These are phyloP conservation scores for Plecturocebus donacophilus DNA, from an alignment of 2,113 vertebrate species.

Conservation along the genomic window DNA sequence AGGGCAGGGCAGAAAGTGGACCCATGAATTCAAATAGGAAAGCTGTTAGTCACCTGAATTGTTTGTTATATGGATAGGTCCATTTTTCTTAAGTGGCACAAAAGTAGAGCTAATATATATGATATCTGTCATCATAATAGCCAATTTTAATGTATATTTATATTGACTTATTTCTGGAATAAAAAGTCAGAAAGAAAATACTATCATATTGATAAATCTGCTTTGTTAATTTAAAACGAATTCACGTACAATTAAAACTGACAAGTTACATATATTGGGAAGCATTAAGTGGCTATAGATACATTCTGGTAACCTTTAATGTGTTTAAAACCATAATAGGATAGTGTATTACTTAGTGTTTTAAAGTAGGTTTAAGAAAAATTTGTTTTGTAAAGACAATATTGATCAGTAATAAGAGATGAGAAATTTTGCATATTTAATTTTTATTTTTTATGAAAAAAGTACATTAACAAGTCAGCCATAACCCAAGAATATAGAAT, in stretches of 20 bases:
- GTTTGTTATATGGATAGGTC: not conserved
- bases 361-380: slow-evolving; percentile 10
- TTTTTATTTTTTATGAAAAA: not conserved
- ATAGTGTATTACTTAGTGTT: not conserved
- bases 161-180: not conserved
- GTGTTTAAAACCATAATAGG: not conserved
- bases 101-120: not conserved
- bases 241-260: not conserved
- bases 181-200: not conserved
- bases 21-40: not conserved
- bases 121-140: not conserved
- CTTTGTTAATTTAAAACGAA: not conserved
- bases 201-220: not conserved
- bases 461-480: no score
- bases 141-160: not conserved
- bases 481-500: no score
- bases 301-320: not conserved
- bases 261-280: not conserved
- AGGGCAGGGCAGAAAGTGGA: not conserved
- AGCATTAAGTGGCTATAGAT: not conserved
- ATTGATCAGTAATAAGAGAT: not conserved
- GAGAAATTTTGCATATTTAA: not conserved
- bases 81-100: not conserved
- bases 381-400: not conserved
- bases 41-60: not conserved